Evolutionary conservation across 2,113 vertebrate genomes (phyloP).

Genomic region (Phyllopteryx taeniolatus): DNA sequence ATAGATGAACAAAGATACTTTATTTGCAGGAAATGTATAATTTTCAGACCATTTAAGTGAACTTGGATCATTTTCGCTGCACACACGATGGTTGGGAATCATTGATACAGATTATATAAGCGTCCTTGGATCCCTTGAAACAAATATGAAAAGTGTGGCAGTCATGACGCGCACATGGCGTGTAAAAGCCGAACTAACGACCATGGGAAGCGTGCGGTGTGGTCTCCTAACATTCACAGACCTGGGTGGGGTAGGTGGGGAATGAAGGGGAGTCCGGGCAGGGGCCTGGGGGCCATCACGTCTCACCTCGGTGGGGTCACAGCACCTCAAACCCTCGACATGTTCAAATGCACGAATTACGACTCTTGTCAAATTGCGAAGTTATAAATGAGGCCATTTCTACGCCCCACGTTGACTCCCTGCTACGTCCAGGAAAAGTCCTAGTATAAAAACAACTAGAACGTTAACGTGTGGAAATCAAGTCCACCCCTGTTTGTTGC

Average conservation of each 20-base stretch:
- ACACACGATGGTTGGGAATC: neutral
- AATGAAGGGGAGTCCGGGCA: neutral
- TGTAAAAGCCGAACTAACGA: slow-evolving; percentile 35
- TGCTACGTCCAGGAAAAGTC: slow-evolving; percentile 15
- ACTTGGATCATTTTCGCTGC: neutral
- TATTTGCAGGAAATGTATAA: too few relatives aligned
- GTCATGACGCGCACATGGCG: neutral
- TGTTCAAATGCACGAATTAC: slow-evolving; percentile 57
- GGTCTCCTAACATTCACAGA: slow-evolving; percentile 56
- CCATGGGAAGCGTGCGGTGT: slow-evolving; percentile 54
- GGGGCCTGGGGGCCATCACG: slow-evolving; percentile 58
- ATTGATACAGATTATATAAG: neutral
- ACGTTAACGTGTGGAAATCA: neutral
- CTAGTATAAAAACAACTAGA: neutral
- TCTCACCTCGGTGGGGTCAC: slow-evolving; percentile 66
- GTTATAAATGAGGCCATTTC: slow-evolving; percentile 50
- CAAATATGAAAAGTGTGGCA: neutral
- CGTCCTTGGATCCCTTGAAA: neutral
- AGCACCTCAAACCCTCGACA: slow-evolving; percentile 46
- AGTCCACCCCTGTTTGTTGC: neutral
- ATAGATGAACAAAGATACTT: too few relatives aligned
- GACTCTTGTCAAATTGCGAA: slow-evolving; percentile 38
- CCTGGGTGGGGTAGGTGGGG: slow-evolving; percentile 2
- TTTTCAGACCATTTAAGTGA: neutral
- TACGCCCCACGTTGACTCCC: slow-evolving; percentile 12